Conservation (phyloP, 2,888 invertebrate genomes). For the Acanthoscelides obtectus region DNA sequence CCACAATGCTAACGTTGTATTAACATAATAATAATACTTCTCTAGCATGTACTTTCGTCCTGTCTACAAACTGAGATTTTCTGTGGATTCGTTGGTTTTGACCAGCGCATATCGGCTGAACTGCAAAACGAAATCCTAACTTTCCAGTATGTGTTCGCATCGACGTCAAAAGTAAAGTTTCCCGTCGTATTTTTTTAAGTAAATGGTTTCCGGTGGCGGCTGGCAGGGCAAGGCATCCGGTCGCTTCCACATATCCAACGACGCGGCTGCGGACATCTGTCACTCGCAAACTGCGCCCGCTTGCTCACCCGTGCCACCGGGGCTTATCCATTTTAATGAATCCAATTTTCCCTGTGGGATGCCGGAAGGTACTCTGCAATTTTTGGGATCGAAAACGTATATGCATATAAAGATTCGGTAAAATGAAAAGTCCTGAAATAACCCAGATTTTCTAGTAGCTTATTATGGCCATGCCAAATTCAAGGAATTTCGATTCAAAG, state of each 20-base stretch:
- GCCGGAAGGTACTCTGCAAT: not conserved
- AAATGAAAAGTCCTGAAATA: too few species aligned
- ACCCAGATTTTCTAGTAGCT: too few species aligned
- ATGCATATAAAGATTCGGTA: not conserved
- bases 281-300: not conserved
- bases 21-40: too few species aligned
- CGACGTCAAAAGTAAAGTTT: not conserved
- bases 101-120: not conserved
- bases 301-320: not conserved
- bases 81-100: too few species aligned
- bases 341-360: not conserved
- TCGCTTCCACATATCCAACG: not conserved
- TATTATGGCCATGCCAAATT: too few species aligned
- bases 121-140: not conserved
- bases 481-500: too few species aligned
- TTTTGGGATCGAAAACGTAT: not conserved
- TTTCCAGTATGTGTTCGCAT: not conserved
- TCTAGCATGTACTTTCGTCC: too few species aligned
- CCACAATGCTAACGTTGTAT: too few species aligned
- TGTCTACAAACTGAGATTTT: too few species aligned
- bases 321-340: not conserved
- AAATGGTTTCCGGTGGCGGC: not conserved
- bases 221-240: not conserved
- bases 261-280: not conserved
- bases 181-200: not conserved